Conservation (phyloP, 2,797 vertebrate species). For the Leucoraja ocellata region DNA sequence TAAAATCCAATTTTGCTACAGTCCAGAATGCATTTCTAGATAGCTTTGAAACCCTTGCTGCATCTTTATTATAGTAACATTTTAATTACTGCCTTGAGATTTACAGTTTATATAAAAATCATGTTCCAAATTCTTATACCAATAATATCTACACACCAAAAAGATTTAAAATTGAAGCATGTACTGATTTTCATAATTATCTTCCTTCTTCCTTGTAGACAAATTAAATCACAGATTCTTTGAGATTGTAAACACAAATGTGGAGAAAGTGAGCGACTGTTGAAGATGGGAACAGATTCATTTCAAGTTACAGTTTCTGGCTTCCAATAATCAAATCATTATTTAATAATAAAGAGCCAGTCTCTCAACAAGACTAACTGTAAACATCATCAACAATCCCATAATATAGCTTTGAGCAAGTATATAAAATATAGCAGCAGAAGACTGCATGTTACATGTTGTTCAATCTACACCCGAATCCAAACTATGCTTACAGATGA, state of each 20-base stretch:
- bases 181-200: not conserved
- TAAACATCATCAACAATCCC: conserved; percentile 1
- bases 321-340: not conserved
- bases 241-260: not conserved
- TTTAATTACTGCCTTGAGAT: conserved; percentile 5
- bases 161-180: not conserved
- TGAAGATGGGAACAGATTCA: not conserved
- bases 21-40: not conserved
- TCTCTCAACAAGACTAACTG: not conserved
- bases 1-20: conserved; percentile 3
- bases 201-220: not conserved
- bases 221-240: not conserved
- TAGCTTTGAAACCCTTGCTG: not conserved
- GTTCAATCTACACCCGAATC: not conserved
- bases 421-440: conserved; percentile 29
- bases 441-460: no score
- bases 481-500: not conserved
- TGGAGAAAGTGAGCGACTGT: not conserved
- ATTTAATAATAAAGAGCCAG: not conserved
- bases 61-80: not conserved
- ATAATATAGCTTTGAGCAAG: not conserved
- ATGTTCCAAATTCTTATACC: not conserved
- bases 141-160: not conserved
- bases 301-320: not conserved
- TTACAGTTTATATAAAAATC: conserved; percentile 1